phyloP scores from a whole-genome alignment of 2,888 invertebrate species.

The Plebejus melissa region DNA sequence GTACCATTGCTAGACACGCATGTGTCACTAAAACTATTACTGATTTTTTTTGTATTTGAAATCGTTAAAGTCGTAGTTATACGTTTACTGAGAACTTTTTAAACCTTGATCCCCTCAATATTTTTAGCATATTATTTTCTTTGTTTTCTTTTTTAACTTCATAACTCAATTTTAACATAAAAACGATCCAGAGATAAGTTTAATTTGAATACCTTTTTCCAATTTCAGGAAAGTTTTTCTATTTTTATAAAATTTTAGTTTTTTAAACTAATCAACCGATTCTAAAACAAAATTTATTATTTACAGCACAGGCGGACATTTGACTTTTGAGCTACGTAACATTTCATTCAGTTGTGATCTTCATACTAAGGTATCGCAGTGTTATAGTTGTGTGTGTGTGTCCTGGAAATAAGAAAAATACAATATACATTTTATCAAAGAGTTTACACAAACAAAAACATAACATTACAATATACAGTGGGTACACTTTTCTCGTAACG shows the following conservation, averaged over 20 bases:
- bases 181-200: no score
- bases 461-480: neutral
- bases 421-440: neutral
- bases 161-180: neutral
- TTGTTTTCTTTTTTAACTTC: neutral
- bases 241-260: no score
- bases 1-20: slow-evolving; percentile 42
- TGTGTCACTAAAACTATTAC: slow-evolving; percentile 41
- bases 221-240: no score
- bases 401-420: neutral
- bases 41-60: slow-evolving; percentile 28
- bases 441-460: neutral
- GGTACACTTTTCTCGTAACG: no score
- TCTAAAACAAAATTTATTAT: neutral
- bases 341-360: neutral
- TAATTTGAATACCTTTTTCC: no score
- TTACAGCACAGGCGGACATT: neutral
- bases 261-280: neutral
- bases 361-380: neutral
- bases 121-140: neutral
- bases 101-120: neutral
- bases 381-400: neutral
- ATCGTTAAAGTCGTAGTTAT: neutral
- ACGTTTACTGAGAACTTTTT: neutral
- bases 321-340: neutral